Percentiles rank a stretch among this genome's conserved stretches.
Conservation (phyloP, 2,113 vertebrate genomes). For the Abramis brama region DNA sequence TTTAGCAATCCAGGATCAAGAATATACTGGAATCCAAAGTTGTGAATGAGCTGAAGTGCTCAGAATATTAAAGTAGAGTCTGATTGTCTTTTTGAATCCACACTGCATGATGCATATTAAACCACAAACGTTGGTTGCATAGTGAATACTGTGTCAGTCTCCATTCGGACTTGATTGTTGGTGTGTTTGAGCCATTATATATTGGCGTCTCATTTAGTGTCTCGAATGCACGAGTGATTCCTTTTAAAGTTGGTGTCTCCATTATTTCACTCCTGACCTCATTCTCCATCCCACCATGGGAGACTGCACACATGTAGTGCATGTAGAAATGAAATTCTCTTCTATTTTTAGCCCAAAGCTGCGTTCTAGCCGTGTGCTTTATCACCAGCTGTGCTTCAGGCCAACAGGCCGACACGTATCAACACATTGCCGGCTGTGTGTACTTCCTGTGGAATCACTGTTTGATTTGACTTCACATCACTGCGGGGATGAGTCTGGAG, state of each 20-base stretch:
- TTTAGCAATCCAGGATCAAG: slow-evolving; percentile 12
- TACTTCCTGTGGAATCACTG: not conserved
- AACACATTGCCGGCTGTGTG: not conserved
- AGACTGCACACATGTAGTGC: slow-evolving; percentile 14
- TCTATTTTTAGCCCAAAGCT: slow-evolving; percentile 16
- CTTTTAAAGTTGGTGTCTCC: too few species aligned
- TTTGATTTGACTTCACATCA: slow-evolving; percentile 11
- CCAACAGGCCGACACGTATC: slow-evolving; percentile 3
- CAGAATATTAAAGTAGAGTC: not conserved
- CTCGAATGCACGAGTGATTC: not conserved
- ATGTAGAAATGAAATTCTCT: slow-evolving; percentile 27
- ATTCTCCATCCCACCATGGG: not conserved
- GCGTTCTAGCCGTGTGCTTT: not conserved
- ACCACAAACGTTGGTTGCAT: not conserved
- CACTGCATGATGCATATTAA: not conserved
- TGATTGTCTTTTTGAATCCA: not conserved
- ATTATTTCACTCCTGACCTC: slow-evolving; percentile 34
- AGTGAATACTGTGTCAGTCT: not conserved
- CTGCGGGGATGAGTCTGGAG: not conserved
- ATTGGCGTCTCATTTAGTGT: not conserved
- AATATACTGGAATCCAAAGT: slow-evolving; percentile 11
- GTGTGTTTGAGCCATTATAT: not conserved
- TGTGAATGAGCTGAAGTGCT: not conserved
- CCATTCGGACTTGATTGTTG: not conserved
- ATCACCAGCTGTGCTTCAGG: not conserved